Evolutionary conservation across 2,888 invertebrate species (phyloP).

Genomic region (Aleiodes leptofemur): DNA sequence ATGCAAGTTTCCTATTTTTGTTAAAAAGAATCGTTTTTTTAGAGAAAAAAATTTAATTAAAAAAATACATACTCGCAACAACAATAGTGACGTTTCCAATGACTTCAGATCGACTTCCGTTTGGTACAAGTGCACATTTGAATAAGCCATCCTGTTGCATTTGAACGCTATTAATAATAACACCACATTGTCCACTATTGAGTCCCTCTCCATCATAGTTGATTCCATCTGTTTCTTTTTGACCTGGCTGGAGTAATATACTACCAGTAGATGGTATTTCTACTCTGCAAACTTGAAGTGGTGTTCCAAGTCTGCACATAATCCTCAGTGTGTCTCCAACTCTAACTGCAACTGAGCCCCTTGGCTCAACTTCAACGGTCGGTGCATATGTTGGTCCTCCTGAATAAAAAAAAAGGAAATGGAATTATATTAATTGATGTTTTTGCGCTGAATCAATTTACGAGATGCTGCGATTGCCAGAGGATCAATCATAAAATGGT

Average conservation of each 20-base stretch:
- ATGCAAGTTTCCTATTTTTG: no score
- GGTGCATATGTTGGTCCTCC: background rate
- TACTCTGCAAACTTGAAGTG: constrained; percentile 80
- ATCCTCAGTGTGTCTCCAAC: constrained; percentile 79
- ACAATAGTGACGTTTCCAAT: constrained; percentile 80
- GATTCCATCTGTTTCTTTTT: constrained; percentile 64
- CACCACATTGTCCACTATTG: constrained; percentile 84
- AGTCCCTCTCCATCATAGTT: constrained; percentile 76
- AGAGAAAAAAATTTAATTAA: no score
- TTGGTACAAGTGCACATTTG: constrained; percentile 81
- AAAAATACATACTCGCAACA: constrained; percentile 83
- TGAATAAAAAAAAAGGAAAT: constrained; percentile 1
- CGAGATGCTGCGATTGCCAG: constrained; percentile 32
- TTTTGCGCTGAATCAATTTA: constrained; percentile 12
- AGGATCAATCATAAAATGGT: background rate
- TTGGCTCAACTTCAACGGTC: constrained; percentile 69
- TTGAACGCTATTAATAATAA: constrained; percentile 80
- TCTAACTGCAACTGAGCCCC: constrained; percentile 77
- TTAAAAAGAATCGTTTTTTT: no score
- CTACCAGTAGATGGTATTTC: constrained; percentile 67
- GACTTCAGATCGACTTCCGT: constrained; percentile 78
- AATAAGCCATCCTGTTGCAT: constrained; percentile 84
- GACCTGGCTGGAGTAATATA: constrained; percentile 55
- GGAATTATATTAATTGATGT: constrained; percentile 15
- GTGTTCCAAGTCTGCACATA: constrained; percentile 79